These are phyloP conservation scores for Corythornis leucogaster DNA, from an alignment of 2,797 vertebrate genomes.

Conservation along the genomic window DNA sequence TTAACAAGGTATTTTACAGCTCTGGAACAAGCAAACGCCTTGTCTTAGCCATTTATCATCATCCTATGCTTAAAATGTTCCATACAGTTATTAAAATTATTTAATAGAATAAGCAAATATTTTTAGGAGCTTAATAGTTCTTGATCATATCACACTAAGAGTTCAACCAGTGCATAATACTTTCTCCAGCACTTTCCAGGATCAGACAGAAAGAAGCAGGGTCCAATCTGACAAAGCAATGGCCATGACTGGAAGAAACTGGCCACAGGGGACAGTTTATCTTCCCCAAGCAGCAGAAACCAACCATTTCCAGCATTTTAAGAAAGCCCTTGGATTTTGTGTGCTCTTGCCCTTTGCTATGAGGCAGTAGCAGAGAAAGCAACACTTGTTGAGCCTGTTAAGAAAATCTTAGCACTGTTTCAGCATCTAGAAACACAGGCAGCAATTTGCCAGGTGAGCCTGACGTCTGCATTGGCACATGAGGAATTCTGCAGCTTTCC, in stretches of 20 bases:
- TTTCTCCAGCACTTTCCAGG: not conserved
- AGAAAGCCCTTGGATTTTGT: not conserved
- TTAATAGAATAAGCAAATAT: not conserved
- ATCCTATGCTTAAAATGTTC: not conserved
- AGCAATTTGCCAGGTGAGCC: not conserved
- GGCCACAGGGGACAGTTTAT: not conserved
- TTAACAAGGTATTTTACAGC: not conserved
- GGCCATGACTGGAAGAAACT: not conserved
- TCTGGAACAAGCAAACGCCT: slow-evolving; percentile 18
- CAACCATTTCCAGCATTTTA: not conserved
- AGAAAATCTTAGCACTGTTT: not conserved
- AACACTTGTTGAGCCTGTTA: not conserved
- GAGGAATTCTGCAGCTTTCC: not conserved
- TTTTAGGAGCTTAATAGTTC: not conserved
- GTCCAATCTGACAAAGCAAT: not conserved
- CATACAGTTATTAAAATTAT: not conserved
- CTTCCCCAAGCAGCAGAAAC: not conserved
- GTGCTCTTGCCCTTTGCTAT: not conserved
- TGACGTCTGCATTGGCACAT: not conserved
- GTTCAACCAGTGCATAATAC: not conserved
- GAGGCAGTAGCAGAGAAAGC: not conserved
- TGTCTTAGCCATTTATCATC: not conserved
- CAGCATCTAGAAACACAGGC: not conserved
- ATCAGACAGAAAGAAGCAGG: not conserved
- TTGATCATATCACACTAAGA: not conserved